Percentiles rank a stretch among this genome's conserved stretches.
phyloP scores from a whole-genome alignment of 1,140 invertebrate genomes.

The Drosophila erecta region DNA sequence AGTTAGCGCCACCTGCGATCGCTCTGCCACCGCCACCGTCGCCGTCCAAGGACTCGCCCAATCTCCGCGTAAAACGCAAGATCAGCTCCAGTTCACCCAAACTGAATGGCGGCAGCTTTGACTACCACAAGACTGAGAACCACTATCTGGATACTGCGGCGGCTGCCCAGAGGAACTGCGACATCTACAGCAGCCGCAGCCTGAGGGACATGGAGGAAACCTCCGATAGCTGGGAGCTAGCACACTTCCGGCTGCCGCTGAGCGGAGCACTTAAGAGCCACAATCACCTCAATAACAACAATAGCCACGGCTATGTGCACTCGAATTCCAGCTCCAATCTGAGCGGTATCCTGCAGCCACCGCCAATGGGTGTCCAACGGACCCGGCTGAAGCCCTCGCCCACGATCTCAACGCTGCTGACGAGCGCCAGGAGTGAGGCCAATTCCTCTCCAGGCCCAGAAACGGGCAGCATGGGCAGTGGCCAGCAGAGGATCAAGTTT shows the following conservation, averaged over 20 bases:
- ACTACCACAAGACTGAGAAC: constrained; percentile 76
- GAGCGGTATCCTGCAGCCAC: constrained; percentile 71
- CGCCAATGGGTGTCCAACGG: constrained; percentile 14
- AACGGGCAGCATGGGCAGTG: constrained; percentile 51
- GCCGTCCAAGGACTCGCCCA: constrained; percentile 49
- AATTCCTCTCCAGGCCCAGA: constrained; percentile 33
- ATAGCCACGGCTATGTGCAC: constrained; percentile 50
- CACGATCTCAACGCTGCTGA: constrained; percentile 77
- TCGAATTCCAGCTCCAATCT: constrained; percentile 77
- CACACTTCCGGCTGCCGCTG: constrained; percentile 73
- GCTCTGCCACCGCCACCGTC: constrained; percentile 30
- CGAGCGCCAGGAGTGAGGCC: constrained; percentile 12
- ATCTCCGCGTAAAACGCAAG: constrained; percentile 73
- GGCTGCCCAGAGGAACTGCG: constrained; percentile 32
- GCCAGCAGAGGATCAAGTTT: constrained; percentile 70
- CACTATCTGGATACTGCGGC: constrained; percentile 46
- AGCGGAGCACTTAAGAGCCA: constrained; percentile 74
- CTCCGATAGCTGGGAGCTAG: constrained; percentile 68
- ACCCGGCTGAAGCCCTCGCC: constrained; percentile 66
- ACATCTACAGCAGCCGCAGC: constrained; percentile 73
- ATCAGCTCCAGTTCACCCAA: constrained; percentile 82
- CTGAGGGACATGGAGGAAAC: constrained; percentile 53
- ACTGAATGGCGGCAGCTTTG: constrained; percentile 65
- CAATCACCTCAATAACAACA: constrained; percentile 43
- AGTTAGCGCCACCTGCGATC: constrained; percentile 37